Conservation (phyloP, 2,113 vertebrate genomes). For the Hiodon tergisus region DNA sequence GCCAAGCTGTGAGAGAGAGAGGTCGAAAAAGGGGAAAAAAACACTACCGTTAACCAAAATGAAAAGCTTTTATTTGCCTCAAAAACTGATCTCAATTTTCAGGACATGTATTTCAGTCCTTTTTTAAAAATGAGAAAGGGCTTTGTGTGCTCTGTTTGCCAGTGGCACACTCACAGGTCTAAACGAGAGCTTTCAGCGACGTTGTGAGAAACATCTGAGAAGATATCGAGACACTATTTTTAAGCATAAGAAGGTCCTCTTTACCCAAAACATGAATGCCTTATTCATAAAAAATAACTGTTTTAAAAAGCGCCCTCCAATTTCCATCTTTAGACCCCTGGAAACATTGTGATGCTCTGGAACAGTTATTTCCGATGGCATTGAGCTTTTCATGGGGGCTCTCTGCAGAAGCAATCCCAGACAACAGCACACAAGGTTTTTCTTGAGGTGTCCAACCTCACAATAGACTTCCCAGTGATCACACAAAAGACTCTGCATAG, state of each 20-base stretch:
- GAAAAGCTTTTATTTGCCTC: constrained; percentile 41
- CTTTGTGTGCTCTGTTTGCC: not conserved
- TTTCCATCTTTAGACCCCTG: constrained; percentile 58
- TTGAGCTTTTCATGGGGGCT: constrained; percentile 52
- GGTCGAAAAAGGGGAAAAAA: constrained; percentile 20
- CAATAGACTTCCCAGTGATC: constrained; percentile 62
- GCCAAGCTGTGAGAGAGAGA: not conserved
- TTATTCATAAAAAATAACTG: constrained; percentile 56
- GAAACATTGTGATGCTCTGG: constrained; percentile 53
- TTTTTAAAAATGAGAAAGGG: not conserved
- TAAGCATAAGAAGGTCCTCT: not conserved
- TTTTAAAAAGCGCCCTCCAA: constrained; percentile 51
- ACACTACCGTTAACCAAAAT: constrained; percentile 27
- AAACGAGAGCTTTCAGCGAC: not conserved
- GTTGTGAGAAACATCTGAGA: constrained; percentile 14
- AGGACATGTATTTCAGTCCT: not conserved
- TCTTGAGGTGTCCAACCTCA: constrained; percentile 63
- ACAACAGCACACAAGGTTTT: constrained; percentile 60
- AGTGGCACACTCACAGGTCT: not conserved
- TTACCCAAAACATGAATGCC: constrained; percentile 47
- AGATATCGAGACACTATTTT: not conserved
- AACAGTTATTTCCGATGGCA: constrained; percentile 58
- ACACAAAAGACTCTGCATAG: constrained; percentile 58
- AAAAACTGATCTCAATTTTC: not conserved
- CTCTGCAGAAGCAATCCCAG: constrained; percentile 54